Evolutionary conservation across 2,888 invertebrate genomes (phyloP), one percentile per base, ranked within the genome.

Genomic region (Osmoderma eremita): DNA sequence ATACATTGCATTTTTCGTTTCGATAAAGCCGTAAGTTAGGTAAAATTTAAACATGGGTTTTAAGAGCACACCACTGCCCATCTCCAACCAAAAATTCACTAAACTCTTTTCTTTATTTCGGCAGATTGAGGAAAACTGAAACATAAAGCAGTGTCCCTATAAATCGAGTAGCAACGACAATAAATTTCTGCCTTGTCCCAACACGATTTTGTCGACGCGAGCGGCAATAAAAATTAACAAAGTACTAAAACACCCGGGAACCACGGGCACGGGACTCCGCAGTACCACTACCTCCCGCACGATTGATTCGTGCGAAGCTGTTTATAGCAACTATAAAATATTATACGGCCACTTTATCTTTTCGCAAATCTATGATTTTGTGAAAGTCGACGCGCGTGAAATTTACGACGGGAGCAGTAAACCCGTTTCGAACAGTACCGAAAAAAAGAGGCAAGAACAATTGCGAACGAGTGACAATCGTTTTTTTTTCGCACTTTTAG

Each of bases 281-380:
- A 30, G 30, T 30, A 30, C 30, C 30, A 8, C 30, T n/a, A n/a
- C n/a, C n/a, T 30, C 17, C n/a, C 36, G 45, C 45, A 45, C 45
- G 58, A 61, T 61, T 61, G 58, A 61, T 61, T 61, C 58, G 58
- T 61, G 58, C 48, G 45, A 61, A 30, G 58, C 45, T 45, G 58
- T 61, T 61, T 61, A 61, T 45, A 30, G 58, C 58, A 61, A 61
- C 58, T 61, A 61, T 61, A 61, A 61, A 61, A 61, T 61, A 61
- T 61, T 61, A 61, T 61, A 61, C 58, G 45, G 58, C 58, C 58
- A 61, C 58, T 61, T 61, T 61, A 61, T 61, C 58, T 61, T 45
- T 61, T 61, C 58, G 58, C 58, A 61, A 61, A 61, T 61, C 58
- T 61, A 61, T 61, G 48, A 61, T 61, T 61, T 61, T 61, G 58